phyloP scores from a whole-genome alignment of 2,888 invertebrate genomes.

The Venusia cambrica region DNA sequence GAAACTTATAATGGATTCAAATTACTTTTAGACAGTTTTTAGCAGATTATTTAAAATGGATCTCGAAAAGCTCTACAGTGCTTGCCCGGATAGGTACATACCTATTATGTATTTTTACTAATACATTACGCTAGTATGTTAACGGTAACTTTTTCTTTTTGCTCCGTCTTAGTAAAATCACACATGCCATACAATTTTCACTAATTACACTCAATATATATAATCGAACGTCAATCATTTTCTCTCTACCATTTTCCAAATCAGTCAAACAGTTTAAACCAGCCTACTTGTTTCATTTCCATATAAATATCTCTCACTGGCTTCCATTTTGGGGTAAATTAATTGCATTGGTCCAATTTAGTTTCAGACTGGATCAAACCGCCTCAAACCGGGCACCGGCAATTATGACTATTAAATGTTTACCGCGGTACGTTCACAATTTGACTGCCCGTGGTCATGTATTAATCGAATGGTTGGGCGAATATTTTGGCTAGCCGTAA shows the following conservation, averaged over 20 bases:
- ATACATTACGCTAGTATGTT: too few relatives aligned
- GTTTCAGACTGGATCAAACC: conserved; percentile 36
- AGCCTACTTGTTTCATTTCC: conserved; percentile 15
- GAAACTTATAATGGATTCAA: too few relatives aligned
- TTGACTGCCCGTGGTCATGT: conserved; percentile 27
- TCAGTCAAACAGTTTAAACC: conserved; percentile 11
- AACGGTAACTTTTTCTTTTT: too few relatives aligned
- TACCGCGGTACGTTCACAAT: conserved; percentile 35
- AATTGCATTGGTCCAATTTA: conserved; percentile 44
- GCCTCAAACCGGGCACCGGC: conserved; percentile 40
- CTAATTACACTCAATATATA: too few relatives aligned
- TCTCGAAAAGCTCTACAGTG: too few relatives aligned
- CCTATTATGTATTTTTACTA: too few relatives aligned
- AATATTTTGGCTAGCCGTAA: conserved; percentile 3
- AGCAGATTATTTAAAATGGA: too few relatives aligned
- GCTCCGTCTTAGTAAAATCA: too few relatives aligned
- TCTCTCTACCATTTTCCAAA: conserved; percentile 3
- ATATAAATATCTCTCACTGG: conserved; percentile 24
- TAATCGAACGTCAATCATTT: too few relatives aligned
- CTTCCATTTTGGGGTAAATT: conserved; percentile 37
- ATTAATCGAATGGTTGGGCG: conserved; percentile 23
- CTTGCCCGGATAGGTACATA: too few relatives aligned
- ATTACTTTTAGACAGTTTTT: too few relatives aligned
- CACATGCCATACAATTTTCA: too few relatives aligned
- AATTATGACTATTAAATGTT: conserved; percentile 50